Evolutionary conservation across 53 echinoderm and acorn worm genomes (phyloP), one percentile per base, ranked within the genome.

Genomic region (Echinometra lucunter): DNA sequence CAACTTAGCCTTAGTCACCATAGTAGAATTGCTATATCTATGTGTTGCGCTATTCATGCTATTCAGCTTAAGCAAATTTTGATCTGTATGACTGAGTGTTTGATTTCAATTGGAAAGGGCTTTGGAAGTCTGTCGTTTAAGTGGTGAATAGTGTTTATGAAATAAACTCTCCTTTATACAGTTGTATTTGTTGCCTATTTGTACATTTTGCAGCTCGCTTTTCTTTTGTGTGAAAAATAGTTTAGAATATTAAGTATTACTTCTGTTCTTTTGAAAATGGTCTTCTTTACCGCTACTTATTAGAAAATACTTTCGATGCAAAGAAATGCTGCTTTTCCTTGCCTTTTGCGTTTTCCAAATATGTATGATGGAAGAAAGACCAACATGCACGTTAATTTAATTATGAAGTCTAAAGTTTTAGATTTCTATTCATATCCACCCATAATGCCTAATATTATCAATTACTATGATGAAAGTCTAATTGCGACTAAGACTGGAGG

Each of bases 261-360:
- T 11, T 49, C n/a, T 47, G 49, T 47, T 85, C n/a, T 27, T 49
- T 47, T 47, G 16, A 85, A 47, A 27, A 13, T 47, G 17, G 10
- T n/a, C 47, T 25, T n/a, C 12, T n/a, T 85, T 53, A 11, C 13
- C 53, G 49, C 35, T 85, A 47, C 2, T 49, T 7, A 85, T 53
- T 53, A 44, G n/a, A 2, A 85, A 85, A 35, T n/a, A 53, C 49
- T 28, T 81, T 74, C 49, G 47, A 85, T 12, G 85, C 81, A 85
- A 85, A 85, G 12, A n/a, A 30, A 85, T 85, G 18, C 49, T 85
- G 85, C 85, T 45, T 85, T 25, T 85, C 85, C 85, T 85, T 85
- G 85, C 85, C 85, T 49, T 85, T 40, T 69, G 30, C 32, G 9
- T 32, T 63, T 63, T 60, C 25, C 27, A 21, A 63, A 6, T 63